Conservation (phyloP, 1,140 invertebrate species). For the Drosophila navojoa region DNA sequence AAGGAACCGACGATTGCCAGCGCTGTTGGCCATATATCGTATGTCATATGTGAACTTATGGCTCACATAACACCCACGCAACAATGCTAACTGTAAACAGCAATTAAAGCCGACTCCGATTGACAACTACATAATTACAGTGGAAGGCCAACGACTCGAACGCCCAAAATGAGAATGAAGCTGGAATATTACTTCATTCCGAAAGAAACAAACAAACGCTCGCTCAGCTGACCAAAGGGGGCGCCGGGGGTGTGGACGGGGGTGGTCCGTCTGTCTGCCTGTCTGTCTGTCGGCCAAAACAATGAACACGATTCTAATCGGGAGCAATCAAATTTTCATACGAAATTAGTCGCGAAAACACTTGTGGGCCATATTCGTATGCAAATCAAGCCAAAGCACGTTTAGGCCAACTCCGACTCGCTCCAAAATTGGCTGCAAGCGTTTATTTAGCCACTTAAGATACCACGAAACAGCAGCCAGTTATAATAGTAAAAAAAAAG, state of each 20-base stretch:
- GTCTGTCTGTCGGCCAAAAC: constrained; percentile 26
- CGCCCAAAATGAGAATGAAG: constrained; percentile 9
- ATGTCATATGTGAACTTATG: constrained; percentile 24
- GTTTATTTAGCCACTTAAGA: constrained; percentile 64
- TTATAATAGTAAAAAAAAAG: constrained; percentile 3
- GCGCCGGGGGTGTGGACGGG: background rate
- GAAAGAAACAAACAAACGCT: constrained; percentile 26
- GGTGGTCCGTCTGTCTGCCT: constrained; percentile 5
- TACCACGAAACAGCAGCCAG: constrained; percentile 19
- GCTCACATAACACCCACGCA: constrained; percentile 57
- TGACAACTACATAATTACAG: constrained; percentile 48
- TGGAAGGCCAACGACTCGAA: constrained; percentile 36
- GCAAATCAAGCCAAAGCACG: constrained; percentile 46
- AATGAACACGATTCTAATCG: constrained; percentile 77
- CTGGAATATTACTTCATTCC: constrained; percentile 44
- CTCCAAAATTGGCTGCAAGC: constrained; percentile 62
- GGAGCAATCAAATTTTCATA: constrained; percentile 72
- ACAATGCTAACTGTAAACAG: constrained; percentile 42
- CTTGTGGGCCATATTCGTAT: constrained; percentile 71
- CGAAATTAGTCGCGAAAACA: constrained; percentile 71
- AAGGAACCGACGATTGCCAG: constrained; percentile 11
- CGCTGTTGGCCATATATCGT: background rate
- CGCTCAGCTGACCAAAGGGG: constrained; percentile 17
- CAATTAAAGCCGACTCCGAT: constrained; percentile 41
- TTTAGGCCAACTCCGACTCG: constrained; percentile 7